phyloP scores from a whole-genome alignment of 2,113 vertebrate species.

The Varanus komodoensis region DNA sequence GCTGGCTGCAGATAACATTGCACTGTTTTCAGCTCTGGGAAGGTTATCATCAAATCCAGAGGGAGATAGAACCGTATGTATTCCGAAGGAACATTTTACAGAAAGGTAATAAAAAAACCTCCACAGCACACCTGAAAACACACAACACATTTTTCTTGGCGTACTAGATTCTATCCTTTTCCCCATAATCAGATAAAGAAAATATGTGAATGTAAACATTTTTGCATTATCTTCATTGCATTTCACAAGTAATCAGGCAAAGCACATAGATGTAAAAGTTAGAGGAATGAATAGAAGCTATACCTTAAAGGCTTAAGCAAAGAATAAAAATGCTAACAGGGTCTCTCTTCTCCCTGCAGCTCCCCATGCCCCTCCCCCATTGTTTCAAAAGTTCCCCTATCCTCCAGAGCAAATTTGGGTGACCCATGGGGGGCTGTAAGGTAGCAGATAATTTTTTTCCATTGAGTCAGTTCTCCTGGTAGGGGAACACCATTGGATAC shows the following conservation, averaged over 20 bases:
- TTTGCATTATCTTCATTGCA: background rate
- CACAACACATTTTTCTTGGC: background rate
- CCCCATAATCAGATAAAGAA: conserved; percentile 3
- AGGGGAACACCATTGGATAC: background rate
- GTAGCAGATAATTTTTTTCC: background rate
- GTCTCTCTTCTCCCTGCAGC: background rate
- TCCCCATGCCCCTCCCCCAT: background rate
- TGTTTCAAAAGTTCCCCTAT: background rate
- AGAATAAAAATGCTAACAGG: background rate
- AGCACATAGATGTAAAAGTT: background rate
- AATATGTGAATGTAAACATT: background rate
- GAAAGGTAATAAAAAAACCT: conserved; percentile 9
- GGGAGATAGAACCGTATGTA: conserved; percentile 14
- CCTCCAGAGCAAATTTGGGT: background rate
- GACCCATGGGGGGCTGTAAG: background rate
- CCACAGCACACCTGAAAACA: background rate
- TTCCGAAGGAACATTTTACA: conserved; percentile 29
- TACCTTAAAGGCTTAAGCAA: background rate
- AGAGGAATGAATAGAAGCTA: background rate
- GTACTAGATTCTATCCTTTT: background rate
- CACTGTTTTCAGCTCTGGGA: background rate
- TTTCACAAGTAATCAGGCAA: background rate
- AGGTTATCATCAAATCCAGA: conserved; percentile 13
- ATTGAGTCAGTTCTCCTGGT: background rate
- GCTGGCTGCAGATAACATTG: conserved; percentile 27